phyloP scores from a whole-genome alignment of 2,888 invertebrate species.

The Polymixis lichenea region DNA sequence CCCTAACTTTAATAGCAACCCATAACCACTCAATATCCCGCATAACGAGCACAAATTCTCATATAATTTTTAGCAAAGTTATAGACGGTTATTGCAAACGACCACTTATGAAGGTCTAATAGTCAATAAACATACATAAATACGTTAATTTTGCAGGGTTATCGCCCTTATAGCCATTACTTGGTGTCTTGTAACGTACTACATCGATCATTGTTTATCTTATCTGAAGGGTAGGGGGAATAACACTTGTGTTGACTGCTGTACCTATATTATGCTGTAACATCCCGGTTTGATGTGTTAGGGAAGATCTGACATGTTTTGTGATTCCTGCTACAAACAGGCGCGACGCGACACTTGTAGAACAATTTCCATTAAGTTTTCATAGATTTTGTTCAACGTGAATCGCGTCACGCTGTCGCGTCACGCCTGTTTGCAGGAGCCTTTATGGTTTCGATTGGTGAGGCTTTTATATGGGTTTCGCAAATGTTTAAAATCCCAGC shows the following conservation, averaged over 20 bases:
- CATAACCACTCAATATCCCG: constrained; percentile 23
- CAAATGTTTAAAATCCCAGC: neutral
- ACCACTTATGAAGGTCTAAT: constrained; percentile 50
- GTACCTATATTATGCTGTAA: constrained; percentile 20
- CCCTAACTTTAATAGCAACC: neutral
- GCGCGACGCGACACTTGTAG: too few species aligned
- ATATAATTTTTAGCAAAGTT: constrained; percentile 45
- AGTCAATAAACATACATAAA: constrained; percentile 51
- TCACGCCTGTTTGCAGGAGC: too few species aligned
- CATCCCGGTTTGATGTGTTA: neutral
- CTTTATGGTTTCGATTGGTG: neutral
- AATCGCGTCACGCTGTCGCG: too few species aligned
- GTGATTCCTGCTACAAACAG: neutral
- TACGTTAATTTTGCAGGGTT: constrained; percentile 47
- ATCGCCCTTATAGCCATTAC: constrained; percentile 31
- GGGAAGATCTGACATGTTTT: neutral
- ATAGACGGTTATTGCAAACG: constrained; percentile 30
- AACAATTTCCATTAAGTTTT: too few species aligned
- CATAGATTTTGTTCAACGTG: too few species aligned
- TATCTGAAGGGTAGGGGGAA: constrained; percentile 39
- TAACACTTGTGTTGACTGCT: constrained; percentile 27
- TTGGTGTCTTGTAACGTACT: constrained; percentile 24
- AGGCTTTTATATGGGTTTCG: neutral
- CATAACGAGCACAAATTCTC: constrained; percentile 37
- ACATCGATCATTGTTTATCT: constrained; percentile 57